phyloP scores from a whole-genome alignment of 1,140 invertebrate species.

The Frieseomelitta varia region DNA sequence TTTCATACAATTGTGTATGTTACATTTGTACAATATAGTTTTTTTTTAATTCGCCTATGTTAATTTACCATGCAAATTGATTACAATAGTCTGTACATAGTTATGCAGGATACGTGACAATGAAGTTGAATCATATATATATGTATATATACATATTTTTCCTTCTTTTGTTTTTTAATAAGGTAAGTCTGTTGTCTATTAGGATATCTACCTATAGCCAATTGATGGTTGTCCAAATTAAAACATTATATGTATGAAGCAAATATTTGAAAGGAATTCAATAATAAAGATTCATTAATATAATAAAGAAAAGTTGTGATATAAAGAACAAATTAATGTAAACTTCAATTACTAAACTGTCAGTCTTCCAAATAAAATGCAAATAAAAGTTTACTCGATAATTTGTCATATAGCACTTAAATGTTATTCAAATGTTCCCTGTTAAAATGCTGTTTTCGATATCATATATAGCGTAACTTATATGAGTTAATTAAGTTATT shows the following conservation, averaged over 20 bases:
- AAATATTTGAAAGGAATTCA: not conserved
- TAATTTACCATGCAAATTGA: conserved; percentile 24
- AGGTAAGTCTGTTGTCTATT: not conserved
- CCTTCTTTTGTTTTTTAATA: not conserved
- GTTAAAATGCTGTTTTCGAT: not conserved
- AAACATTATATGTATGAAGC: not conserved
- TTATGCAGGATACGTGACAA: not conserved
- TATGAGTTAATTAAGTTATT: not conserved
- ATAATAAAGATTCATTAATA: not conserved
- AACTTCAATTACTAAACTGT: not conserved
- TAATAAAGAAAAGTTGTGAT: not conserved
- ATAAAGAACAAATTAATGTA: not conserved
- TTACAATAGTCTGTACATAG: conserved; percentile 6
- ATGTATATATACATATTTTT: not conserved
- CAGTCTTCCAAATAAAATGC: conserved; percentile 30
- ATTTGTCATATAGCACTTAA: not conserved
- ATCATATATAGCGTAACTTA: not conserved
- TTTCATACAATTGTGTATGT: conserved; percentile 32
- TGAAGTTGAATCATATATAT: not conserved
- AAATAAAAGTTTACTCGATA: not conserved
- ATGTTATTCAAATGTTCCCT: not conserved
- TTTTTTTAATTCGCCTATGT: not conserved
- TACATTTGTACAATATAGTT: conserved; percentile 44
- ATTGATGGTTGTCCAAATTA: not conserved
- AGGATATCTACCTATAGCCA: not conserved